Conservation (phyloP, 1,140 invertebrate genomes). For the Diorhabda sublineata region DNA sequence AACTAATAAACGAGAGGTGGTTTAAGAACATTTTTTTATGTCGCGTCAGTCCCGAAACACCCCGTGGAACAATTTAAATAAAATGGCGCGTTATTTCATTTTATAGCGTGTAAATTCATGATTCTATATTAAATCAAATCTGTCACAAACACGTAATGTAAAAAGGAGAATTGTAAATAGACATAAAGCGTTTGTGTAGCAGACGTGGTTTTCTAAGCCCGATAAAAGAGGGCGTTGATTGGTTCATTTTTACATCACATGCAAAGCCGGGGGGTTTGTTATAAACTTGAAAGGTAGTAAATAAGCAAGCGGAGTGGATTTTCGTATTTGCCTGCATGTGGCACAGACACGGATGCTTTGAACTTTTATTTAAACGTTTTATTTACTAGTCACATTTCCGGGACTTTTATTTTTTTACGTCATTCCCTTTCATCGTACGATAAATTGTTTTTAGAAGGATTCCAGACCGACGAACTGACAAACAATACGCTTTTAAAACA, state of each 20-base stretch:
- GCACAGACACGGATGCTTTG: slow-evolving; percentile 28
- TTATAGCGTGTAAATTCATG: slow-evolving; percentile 23
- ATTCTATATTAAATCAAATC: slow-evolving; percentile 31
- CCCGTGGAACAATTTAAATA: background rate
- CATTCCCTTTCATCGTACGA: background rate
- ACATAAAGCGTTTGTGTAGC: slow-evolving; percentile 24
- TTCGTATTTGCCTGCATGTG: slow-evolving; percentile 29
- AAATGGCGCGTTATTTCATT: background rate
- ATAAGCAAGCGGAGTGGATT: slow-evolving; percentile 33
- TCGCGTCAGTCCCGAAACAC: no score
- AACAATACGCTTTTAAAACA: no score
- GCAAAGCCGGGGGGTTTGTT: slow-evolving; percentile 25
- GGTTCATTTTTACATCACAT: slow-evolving; percentile 33
- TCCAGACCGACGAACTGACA: no score
- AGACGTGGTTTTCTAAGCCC: slow-evolving; percentile 26
- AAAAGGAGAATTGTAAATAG: slow-evolving; percentile 24
- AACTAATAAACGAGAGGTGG: no score
- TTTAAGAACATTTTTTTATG: no score
- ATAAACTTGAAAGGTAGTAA: slow-evolving; percentile 33
- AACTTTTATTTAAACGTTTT: slow-evolving; percentile 30
- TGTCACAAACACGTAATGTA: slow-evolving; percentile 26
- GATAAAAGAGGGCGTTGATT: slow-evolving; percentile 30
- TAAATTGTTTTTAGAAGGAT: background rate
- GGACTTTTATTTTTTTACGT: background rate
- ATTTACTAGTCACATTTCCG: slow-evolving; percentile 32